Evolutionary conservation across 2,797 vertebrate species (phyloP), one percentile per base, ranked within the genome.

Genomic region (Gymnoscopelus microlampas): DNA sequence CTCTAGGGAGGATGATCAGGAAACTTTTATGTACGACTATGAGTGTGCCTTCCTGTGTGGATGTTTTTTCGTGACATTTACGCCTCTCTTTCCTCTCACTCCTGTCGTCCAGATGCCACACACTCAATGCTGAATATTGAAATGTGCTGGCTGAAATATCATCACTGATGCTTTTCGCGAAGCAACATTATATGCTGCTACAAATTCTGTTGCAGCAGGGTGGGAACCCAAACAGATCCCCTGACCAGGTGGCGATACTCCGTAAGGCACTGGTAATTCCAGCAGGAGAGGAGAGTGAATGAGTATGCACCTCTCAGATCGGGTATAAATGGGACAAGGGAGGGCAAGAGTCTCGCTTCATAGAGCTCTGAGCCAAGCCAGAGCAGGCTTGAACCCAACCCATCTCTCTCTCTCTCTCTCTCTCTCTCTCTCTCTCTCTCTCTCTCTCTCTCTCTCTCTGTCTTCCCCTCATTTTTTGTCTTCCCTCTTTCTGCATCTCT

Each of bases 321-420:
- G 19, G 67, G 66, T 61, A 44, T 50, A 68, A 83, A 77, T 75
- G 69, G 83, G 74, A 77, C 78, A 67, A 71, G 63, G 60, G 73
- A 59, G 32, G 53, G 39, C 53, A 61, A 66, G 73, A 84, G 79
- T 87, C 79, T 77, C 32, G 73, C 80, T 75, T 70, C 72, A 60
- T 59, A 65, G 54, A 66, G 64, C 63, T 77, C 60, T 55, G 10
- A 74, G 59, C 74, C 8, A 71, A 79, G 79, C 57, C 2, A 1
- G 48, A 67, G 64, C 2, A 72, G 35, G 71, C 66, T 63, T 2
- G 11, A 57, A 55, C 53, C 60, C 72, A 60, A 5, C 0, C 67
- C 65, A 39, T 50, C 60, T 13, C 23, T 14, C 39, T 51, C 48
- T 19, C 66, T 29, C 55, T 57, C 66, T 57, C 63, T 44, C 55